These are phyloP conservation scores for Diarsia dahlii DNA, from an alignment of 2,888 invertebrate species.

Conservation along the genomic window DNA sequence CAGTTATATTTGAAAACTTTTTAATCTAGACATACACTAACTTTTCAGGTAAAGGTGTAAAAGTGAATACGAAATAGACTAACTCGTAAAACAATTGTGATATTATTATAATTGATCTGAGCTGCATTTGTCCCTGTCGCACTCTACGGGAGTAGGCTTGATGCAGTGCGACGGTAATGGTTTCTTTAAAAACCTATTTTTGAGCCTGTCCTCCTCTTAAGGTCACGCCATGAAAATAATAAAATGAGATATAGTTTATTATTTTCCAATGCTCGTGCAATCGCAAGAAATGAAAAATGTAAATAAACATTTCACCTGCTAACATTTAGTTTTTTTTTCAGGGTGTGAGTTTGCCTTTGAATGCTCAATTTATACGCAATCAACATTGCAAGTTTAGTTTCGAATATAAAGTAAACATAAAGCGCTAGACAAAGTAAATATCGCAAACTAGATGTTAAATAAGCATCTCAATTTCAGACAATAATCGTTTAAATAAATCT, in stretches of 20 bases:
- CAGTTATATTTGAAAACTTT: no score
- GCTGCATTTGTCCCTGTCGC: no score
- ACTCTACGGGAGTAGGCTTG: no score
- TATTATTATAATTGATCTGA: no score
- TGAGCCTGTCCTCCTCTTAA: background rate
- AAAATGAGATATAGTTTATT: background rate
- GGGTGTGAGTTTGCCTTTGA: background rate
- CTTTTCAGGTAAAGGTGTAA: no score
- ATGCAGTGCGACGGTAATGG: no score
- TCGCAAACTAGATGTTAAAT: background rate
- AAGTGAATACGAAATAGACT: no score
- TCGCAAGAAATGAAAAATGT: background rate
- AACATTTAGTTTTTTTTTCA: no score
- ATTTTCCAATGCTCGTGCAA: background rate
- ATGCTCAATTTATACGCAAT: background rate
- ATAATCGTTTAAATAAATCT: background rate
- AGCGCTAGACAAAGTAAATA: background rate
- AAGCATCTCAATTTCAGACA: slow-evolving; percentile 3
- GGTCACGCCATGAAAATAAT: background rate
- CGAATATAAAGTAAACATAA: background rate
- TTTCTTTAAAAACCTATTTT: no score
- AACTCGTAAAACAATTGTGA: no score
- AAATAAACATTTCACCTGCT: no score
- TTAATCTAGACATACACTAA: no score
- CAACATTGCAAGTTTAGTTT: background rate